phyloP scores from a whole-genome alignment of 2,113 vertebrate species.

The Oreochromis niloticus region DNA sequence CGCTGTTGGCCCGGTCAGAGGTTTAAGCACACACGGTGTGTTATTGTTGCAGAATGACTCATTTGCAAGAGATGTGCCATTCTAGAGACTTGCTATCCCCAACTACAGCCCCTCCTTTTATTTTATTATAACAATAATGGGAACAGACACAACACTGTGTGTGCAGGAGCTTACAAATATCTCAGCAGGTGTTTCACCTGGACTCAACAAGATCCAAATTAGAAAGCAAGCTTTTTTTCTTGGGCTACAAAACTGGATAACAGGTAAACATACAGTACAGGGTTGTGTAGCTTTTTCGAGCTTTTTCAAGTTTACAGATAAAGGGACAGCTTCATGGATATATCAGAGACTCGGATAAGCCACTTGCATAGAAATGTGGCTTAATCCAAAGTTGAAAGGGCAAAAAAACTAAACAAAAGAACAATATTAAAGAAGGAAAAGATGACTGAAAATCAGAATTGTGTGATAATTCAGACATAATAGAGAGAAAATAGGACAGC shows the following conservation, averaged over 20 bases:
- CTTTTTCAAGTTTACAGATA: neutral
- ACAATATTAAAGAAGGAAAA: neutral
- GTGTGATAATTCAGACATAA: neutral
- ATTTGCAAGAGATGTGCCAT: neutral
- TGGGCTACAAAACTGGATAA: neutral
- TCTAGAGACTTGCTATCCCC: neutral
- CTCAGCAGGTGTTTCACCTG: neutral
- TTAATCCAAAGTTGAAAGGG: neutral
- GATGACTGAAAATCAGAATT: neutral
- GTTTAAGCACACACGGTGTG: neutral
- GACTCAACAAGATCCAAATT: neutral
- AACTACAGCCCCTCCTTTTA: neutral
- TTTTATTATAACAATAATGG: neutral
- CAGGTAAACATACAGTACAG: neutral
- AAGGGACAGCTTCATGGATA: neutral
- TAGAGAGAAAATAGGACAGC: neutral
- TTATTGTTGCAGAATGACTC: neutral
- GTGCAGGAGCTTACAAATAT: neutral
- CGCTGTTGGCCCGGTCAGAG: neutral
- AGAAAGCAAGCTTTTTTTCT: neutral
- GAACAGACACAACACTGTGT: neutral
- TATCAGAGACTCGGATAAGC: accelerated
- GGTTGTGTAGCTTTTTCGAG: neutral
- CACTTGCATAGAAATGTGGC: neutral
- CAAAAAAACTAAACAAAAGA: neutral